Evolutionary conservation across 2,888 invertebrate species (phyloP).

Genomic region (Lepeophtheirus nordmannii): DNA sequence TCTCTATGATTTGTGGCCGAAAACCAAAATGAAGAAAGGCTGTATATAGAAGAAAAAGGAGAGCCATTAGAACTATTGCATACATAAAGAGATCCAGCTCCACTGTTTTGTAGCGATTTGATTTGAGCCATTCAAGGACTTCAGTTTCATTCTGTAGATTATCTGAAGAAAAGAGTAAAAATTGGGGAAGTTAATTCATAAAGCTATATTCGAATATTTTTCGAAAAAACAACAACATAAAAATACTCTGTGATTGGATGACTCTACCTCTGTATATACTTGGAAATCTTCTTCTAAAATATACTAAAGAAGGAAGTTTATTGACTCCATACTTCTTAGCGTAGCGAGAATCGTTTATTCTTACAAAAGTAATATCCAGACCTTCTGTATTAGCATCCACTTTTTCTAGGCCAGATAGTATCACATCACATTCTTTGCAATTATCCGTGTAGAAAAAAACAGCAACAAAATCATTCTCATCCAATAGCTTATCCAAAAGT

Average conservation of each 20-base stretch:
- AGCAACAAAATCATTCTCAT: slow-evolving; percentile 84
- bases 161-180: slow-evolving; percentile 41
- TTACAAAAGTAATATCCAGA: slow-evolving; percentile 81
- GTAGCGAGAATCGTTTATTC: slow-evolving; percentile 78
- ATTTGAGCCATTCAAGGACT: slow-evolving; percentile 78
- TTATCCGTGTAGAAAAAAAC: slow-evolving; percentile 66
- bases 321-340: slow-evolving; percentile 87
- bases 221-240: too few relatives aligned
- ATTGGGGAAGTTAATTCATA: not conserved
- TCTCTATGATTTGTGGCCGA: slow-evolving; percentile 35
- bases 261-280: slow-evolving; percentile 85
- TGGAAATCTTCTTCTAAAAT: slow-evolving; percentile 76
- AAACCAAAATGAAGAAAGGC: slow-evolving; percentile 79
- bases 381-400: slow-evolving; percentile 90
- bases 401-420: slow-evolving; percentile 69
- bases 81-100: slow-evolving; percentile 89
- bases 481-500: slow-evolving; percentile 82
- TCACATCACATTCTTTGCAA: slow-evolving; percentile 64
- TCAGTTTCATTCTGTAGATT: slow-evolving; percentile 66
- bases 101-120: slow-evolving; percentile 79
- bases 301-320: slow-evolving; percentile 74
- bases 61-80: slow-evolving; percentile 64
- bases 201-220: too few relatives aligned
- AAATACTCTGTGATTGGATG: too few relatives aligned
- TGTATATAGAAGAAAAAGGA: slow-evolving; percentile 74